phyloP scores from a whole-genome alignment of 2,113 vertebrate species.

The Ictalurus furcatus region DNA sequence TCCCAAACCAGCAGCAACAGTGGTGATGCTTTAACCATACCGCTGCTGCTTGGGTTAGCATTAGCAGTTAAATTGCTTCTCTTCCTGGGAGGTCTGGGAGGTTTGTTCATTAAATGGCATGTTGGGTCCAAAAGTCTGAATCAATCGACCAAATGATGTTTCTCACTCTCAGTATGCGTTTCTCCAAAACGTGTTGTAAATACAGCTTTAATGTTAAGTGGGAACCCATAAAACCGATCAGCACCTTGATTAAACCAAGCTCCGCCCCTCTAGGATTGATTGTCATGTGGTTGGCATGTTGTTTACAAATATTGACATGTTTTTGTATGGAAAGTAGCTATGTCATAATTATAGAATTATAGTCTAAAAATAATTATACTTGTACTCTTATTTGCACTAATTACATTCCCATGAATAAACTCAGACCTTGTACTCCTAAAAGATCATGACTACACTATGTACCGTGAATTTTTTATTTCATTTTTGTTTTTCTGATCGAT shows the following conservation, averaged over 20 bases:
- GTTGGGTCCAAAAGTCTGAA: background rate
- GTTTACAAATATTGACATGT: background rate
- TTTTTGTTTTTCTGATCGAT: background rate
- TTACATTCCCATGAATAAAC: background rate
- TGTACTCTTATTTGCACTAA: background rate
- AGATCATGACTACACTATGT: background rate
- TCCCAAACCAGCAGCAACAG: background rate
- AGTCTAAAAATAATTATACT: background rate
- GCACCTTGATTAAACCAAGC: background rate
- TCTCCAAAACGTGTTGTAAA: background rate
- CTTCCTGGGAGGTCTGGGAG: constrained; percentile 60
- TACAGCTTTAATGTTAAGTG: background rate
- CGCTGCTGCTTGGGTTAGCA: constrained; percentile 61
- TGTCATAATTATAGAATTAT: background rate
- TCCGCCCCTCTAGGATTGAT: background rate
- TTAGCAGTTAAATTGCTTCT: constrained; percentile 69
- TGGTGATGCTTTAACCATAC: constrained; percentile 29
- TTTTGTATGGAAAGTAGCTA: background rate
- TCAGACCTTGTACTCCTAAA: background rate
- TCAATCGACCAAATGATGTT: background rate
- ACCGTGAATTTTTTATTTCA: background rate
- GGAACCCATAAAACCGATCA: background rate
- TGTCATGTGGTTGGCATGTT: background rate
- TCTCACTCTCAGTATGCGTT: no score
- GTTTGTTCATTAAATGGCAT: constrained; percentile 58